These are phyloP conservation scores for Astreopora myriophthalma DNA, from an alignment of 64 coral and sea anemone genomes.

Conservation along the genomic window DNA sequence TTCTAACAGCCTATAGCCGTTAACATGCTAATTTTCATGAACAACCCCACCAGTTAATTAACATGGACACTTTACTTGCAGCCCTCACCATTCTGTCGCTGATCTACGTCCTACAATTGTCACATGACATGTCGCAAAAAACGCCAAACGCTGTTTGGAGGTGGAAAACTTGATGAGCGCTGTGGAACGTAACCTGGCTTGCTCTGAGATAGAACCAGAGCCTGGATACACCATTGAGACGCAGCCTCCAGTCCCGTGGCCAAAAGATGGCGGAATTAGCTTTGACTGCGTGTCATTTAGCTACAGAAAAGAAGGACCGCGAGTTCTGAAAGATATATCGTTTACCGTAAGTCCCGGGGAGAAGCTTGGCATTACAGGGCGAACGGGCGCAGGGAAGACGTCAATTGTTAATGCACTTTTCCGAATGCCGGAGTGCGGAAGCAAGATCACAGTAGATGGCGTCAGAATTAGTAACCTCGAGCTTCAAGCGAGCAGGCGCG, in stretches of 20 bases:
- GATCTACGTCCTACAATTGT: conserved; percentile 62
- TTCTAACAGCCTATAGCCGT: no score
- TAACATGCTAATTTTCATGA: no score
- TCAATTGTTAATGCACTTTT: conserved; percentile 70
- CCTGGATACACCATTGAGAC: conserved; percentile 54
- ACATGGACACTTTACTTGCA: not conserved
- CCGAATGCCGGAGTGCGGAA: conserved; percentile 55
- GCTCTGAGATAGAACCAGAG: conserved; percentile 41
- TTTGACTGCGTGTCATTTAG: conserved; percentile 33
- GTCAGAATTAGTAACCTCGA: conserved; percentile 79
- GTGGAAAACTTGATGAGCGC: conserved; percentile 72
- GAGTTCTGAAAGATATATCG: conserved; percentile 52
- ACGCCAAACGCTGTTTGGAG: conserved; percentile 60
- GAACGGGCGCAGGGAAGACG: conserved; percentile 70
- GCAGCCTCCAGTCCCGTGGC: conserved; percentile 53
- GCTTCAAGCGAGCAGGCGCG: conserved; percentile 45
- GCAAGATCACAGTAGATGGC: conserved; percentile 77
- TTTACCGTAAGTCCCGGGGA: conserved; percentile 60
- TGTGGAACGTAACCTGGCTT: conserved; percentile 42
- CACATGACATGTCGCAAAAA: conserved; percentile 65
- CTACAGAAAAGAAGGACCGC: conserved; percentile 14
- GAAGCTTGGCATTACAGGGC: conserved; percentile 75
- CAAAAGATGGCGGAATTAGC: conserved; percentile 34
- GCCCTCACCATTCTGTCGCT: conserved; percentile 12
- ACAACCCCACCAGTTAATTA: not conserved